Evolutionary conservation across 2,888 invertebrate genomes (phyloP).

Genomic region (Brachypterus glaber): DNA sequence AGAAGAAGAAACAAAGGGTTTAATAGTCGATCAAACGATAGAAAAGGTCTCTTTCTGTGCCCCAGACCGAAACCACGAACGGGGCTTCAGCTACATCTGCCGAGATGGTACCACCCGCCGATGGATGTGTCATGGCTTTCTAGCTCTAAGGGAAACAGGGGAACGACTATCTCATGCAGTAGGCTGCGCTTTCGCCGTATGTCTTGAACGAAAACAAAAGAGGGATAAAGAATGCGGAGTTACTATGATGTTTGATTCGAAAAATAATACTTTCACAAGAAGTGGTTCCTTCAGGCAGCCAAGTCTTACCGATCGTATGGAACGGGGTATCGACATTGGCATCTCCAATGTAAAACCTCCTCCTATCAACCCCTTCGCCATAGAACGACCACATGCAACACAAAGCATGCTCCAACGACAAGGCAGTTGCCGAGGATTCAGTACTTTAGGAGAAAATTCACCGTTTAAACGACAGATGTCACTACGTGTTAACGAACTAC

Average conservation of each 20-base stretch:
- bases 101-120: slow-evolving; percentile 96
- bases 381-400: slow-evolving; percentile 93
- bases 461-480: slow-evolving; percentile 96
- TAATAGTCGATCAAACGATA: slow-evolving; percentile 98
- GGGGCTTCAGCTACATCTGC: slow-evolving; percentile 98
- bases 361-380: slow-evolving; percentile 82
- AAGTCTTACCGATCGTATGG: slow-evolving; percentile 67
- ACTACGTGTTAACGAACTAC: slow-evolving; percentile 86
- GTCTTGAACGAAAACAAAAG: slow-evolving; percentile 94
- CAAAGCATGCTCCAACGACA: slow-evolving; percentile 90
- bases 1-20: slow-evolving; percentile 96
- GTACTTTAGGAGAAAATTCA: slow-evolving; percentile 66
- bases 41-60: slow-evolving; percentile 99
- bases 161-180: slow-evolving; percentile 98
- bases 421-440: slow-evolving; percentile 88
- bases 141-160: slow-evolving; percentile 91
- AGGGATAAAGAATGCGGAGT: slow-evolving; percentile 94
- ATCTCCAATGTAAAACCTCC: slow-evolving; percentile 40
- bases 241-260: slow-evolving; percentile 84
- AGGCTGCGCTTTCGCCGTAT: slow-evolving; percentile 98
- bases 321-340: slow-evolving; percentile 33
- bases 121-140: slow-evolving; percentile 99
- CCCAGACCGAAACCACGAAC: slow-evolving; percentile 94
- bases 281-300: slow-evolving; percentile 83
- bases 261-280: slow-evolving; percentile 84